Conservation (phyloP, 2,113 vertebrate genomes). For the Heliornis fulica region DNA sequence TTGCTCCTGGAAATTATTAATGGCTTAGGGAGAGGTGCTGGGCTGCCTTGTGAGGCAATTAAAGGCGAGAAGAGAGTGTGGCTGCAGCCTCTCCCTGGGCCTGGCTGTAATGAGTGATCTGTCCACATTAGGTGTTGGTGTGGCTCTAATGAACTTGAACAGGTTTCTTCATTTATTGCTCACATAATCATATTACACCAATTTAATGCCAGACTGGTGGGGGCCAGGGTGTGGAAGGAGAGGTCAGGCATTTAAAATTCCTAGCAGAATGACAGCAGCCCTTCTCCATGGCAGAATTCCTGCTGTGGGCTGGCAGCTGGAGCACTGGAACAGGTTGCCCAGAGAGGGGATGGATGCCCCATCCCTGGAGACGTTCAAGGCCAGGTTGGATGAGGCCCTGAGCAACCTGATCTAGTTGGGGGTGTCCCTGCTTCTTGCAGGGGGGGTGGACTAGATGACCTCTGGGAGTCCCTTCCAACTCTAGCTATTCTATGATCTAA, state of each 20-base stretch:
- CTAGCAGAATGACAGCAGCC: not conserved
- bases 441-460: no score
- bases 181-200: conserved; percentile 24
- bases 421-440: no score
- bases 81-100: not conserved
- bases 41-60: conserved; percentile 59
- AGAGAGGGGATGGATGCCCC: no score
- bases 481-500: no score
- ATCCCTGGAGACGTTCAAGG: no score
- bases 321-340: no score
- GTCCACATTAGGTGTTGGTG: not conserved
- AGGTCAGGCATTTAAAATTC: not conserved
- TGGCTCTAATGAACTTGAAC: conserved; percentile 54
- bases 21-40: conserved; percentile 32
- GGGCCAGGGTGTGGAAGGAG: not conserved
- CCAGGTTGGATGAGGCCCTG: no score
- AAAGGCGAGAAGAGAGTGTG: not conserved
- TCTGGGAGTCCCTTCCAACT: no score
- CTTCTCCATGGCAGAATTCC: not conserved
- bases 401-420: no score
- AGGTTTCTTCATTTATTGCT: conserved; percentile 39
- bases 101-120: conserved; percentile 32
- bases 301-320: not conserved
- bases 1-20: conserved; percentile 34
- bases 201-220: not conserved